Conservation (phyloP, 2,113 vertebrate genomes). For the Regulus satrapa region DNA sequence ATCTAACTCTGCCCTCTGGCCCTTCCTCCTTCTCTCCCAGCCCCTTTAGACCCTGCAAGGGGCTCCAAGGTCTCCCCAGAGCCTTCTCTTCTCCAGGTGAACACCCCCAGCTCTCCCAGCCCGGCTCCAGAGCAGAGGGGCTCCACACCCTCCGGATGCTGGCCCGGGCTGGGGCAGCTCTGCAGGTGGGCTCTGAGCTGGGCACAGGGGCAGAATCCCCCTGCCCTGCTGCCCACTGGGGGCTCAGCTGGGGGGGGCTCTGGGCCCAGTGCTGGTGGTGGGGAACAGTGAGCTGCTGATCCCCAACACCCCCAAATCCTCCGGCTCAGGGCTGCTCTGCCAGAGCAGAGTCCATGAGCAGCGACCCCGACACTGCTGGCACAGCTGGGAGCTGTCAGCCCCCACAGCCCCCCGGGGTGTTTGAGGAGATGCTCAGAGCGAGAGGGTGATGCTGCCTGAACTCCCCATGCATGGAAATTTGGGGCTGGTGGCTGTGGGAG, state of each 20-base stretch:
- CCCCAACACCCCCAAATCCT: not conserved
- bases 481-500: not conserved
- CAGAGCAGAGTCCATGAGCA: too few relatives aligned
- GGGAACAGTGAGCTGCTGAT: not conserved
- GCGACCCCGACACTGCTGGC: too few relatives aligned
- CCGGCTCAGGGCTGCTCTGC: not conserved
- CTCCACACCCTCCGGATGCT: fast-evolving
- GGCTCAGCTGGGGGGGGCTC: not conserved
- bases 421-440: fast-evolving
- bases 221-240: not conserved
- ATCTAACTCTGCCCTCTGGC: fast-evolving
- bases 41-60: fast-evolving
- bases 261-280: fast-evolving
- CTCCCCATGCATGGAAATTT: fast-evolving
- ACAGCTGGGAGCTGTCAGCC: not conserved
- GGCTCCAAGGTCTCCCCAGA: fast-evolving
- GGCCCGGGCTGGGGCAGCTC: not conserved
- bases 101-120: not conserved
- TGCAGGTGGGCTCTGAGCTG: not conserved
- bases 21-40: not conserved
- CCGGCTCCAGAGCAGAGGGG: not conserved
- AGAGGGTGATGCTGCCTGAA: fast-evolving
- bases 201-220: not conserved
- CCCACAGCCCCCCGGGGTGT: fast-evolving
- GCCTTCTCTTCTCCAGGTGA: not conserved